Evolutionary conservation across 2,797 vertebrate species (phyloP).

Genomic region (Eospalax fontanierii): DNA sequence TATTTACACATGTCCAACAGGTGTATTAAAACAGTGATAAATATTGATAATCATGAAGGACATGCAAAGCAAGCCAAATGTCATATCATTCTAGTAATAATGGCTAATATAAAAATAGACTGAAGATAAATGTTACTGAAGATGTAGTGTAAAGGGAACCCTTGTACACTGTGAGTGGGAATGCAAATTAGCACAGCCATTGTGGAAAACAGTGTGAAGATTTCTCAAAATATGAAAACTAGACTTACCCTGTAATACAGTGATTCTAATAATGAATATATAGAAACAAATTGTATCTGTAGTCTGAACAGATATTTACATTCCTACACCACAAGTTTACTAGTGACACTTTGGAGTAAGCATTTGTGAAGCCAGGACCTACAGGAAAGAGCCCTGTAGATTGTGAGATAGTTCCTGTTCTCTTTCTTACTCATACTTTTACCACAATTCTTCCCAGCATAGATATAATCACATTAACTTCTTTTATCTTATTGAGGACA

Average conservation of each 20-base stretch:
- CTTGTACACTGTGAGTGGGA: neutral
- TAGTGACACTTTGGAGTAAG: neutral
- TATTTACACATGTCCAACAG: neutral
- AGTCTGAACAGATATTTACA: neutral
- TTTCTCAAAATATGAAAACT: neutral
- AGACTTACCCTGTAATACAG: neutral
- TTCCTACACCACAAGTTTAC: neutral
- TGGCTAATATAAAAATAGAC: neutral
- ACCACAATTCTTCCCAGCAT: neutral
- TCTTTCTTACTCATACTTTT: neutral
- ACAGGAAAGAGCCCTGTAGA: neutral
- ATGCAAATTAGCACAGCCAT: neutral
- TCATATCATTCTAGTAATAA: neutral
- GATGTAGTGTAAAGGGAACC: neutral
- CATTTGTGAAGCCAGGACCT: conserved; percentile 9
- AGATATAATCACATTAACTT: neutral
- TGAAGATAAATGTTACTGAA: neutral
- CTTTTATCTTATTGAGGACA: neutral
- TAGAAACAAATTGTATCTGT: neutral
- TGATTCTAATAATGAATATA: neutral
- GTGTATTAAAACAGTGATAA: neutral
- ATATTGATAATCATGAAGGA: neutral
- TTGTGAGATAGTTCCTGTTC: neutral
- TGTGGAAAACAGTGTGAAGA: neutral
- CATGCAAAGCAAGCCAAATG: neutral